Evolutionary conservation across 1,140 invertebrate species (phyloP).

Genomic region (Heliconius himera): DNA sequence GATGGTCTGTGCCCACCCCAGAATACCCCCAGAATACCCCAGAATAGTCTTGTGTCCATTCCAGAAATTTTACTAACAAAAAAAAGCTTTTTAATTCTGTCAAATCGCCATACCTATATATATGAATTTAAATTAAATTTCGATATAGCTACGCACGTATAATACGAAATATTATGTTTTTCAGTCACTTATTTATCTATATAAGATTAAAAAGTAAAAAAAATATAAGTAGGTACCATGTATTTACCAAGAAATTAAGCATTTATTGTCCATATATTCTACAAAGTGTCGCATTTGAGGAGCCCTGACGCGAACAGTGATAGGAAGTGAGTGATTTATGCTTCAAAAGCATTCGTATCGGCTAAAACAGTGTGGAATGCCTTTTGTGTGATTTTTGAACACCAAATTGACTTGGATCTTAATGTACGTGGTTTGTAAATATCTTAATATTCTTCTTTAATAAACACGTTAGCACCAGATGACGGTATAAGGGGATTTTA

Average conservation of each 20-base stretch:
- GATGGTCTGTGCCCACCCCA: too few species aligned
- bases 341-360: neutral
- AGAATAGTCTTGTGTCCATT: too few species aligned
- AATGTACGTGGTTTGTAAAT: neutral
- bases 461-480: neutral
- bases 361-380: slow-evolving; percentile 8
- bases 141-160: too few species aligned
- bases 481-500: neutral
- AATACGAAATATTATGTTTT: too few species aligned
- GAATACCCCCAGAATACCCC: too few species aligned
- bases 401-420: slow-evolving; percentile 4
- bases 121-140: too few species aligned
- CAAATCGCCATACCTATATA: too few species aligned
- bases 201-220: neutral
- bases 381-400: slow-evolving; percentile 1
- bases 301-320: neutral
- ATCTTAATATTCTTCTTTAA: neutral
- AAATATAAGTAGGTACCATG: neutral
- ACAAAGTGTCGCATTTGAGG: neutral
- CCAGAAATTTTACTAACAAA: too few species aligned
- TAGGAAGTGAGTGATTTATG: slow-evolving; percentile 11
- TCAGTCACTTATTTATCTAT: too few species aligned
- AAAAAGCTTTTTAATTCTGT: too few species aligned
- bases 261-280: neutral
- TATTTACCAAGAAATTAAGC: neutral